Base-by-base conservation (phyloP, 2,797 vertebrate species). In the Psittacula echo region DNA sequence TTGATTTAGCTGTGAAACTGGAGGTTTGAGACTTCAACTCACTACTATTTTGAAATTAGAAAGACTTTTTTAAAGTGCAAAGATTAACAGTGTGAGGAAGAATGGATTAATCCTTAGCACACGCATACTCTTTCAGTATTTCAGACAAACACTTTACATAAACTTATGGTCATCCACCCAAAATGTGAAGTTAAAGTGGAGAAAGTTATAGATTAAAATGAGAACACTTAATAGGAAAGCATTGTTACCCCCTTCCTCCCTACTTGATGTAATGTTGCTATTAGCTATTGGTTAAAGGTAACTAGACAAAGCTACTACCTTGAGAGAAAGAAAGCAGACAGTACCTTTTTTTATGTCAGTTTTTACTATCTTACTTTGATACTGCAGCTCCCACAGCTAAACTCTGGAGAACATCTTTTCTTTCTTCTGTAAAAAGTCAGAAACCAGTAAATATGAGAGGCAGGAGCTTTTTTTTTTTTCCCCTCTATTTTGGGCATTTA, bases 111-210 rank as follows among this genome's bases (percentile, higher is more conserved):
- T 96, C 77, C 53, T 90, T 66, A 94, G 13, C 24, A 86, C 26
- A 79, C 45, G 17, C 50, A 88, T 64, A 32, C 37, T 72, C 71
- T 94, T 96, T 89, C 87, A 93, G 47, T 92, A 87, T 96, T 95
- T 89, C 73, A 95, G 42, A 64, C 47, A 87, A 94, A 85, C 24
- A 94, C 23, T 96, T 96, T 89, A 72, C 60, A 77, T 93, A 94
- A 50, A 80, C 15, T 93, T 96, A 75, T 90, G 74, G 75, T 72
- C 94, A 86, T 34, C 11, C 24, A 85, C 94, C 76, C 90, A 96
- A 94, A 94, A 79, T 84, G 48, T 93, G 68, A 93, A 96, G 91
- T 82, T 72, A 56, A 83, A 51, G 4, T 53, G 13, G 20, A 50
- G 12, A 17, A 94, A 18, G 17, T 82, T 83, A 62, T 44, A 61